Evolutionary conservation across 1,140 invertebrate genomes (phyloP).

Genomic region (Drosophila aff.): DNA sequence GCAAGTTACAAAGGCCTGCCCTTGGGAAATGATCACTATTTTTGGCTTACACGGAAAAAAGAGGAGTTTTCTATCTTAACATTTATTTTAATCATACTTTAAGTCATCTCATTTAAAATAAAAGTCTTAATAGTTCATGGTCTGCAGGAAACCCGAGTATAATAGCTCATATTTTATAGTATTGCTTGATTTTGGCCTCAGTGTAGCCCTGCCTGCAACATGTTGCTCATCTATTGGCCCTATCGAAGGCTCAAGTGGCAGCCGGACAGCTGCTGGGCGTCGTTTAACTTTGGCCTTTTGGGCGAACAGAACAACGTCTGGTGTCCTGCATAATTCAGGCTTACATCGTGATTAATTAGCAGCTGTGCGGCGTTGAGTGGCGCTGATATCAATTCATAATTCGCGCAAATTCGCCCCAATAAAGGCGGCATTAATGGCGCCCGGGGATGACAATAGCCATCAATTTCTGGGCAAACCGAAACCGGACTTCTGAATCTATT

Average conservation of each 20-base stretch:
- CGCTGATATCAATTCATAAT: conserved; percentile 48
- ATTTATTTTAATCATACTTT: not conserved
- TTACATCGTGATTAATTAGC: conserved; percentile 64
- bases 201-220: conserved; percentile 16
- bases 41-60: conserved; percentile 15
- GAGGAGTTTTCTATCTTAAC: no score
- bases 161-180: not conserved
- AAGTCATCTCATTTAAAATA: not conserved
- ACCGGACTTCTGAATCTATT: conserved; percentile 17
- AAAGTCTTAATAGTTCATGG: not conserved
- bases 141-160: not conserved
- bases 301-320: conserved; percentile 1
- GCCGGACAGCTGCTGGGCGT: conserved; percentile 54
- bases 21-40: conserved; percentile 28
- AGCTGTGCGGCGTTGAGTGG: conserved; percentile 44
- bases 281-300: conserved; percentile 44
- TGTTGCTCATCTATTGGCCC: conserved; percentile 36
- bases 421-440: conserved; percentile 25
- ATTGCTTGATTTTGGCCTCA: not conserved
- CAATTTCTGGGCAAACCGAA: conserved; percentile 20
- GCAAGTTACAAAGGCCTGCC: conserved; percentile 17
- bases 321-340: conserved; percentile 50
- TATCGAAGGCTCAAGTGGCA: conserved; percentile 28
- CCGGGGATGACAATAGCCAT: conserved; percentile 33
- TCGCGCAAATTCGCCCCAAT: conserved; percentile 40